Conservation (phyloP, 2,797 vertebrate genomes). For the Onychomys arenicola region DNA sequence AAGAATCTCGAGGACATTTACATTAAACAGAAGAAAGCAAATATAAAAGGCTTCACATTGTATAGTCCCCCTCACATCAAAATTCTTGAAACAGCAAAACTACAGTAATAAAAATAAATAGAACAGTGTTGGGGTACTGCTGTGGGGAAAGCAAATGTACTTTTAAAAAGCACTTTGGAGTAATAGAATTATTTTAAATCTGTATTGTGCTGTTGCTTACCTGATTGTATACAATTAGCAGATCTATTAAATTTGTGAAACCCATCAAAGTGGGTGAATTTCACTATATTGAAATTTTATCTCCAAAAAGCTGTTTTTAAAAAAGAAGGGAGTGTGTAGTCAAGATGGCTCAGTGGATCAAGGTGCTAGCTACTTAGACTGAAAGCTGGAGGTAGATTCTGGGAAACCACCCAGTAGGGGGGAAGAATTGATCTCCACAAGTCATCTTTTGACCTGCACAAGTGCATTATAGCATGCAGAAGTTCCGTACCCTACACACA, state of each 20-base stretch:
- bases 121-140: background rate
- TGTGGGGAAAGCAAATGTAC: background rate
- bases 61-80: background rate
- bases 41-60: background rate
- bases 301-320: background rate
- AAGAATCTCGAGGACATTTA: background rate
- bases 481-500: background rate
- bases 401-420: background rate
- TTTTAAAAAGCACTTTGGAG: background rate
- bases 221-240: background rate
- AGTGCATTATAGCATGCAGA: background rate
- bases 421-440: background rate
- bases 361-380: too few species aligned
- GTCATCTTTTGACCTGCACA: background rate
- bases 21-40: conserved; percentile 28
- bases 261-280: background rate
- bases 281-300: background rate
- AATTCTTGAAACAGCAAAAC: conserved; percentile 51
- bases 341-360: background rate
- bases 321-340: background rate
- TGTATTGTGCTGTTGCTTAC: background rate
- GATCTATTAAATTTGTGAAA: background rate
- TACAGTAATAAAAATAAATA: background rate
- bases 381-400: background rate
- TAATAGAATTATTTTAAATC: background rate